A percentile compares a stretch with the other conserved stretches of the same genome.
Conservation (phyloP, 2,113 vertebrate species). For the Zosterops japonicus region DNA sequence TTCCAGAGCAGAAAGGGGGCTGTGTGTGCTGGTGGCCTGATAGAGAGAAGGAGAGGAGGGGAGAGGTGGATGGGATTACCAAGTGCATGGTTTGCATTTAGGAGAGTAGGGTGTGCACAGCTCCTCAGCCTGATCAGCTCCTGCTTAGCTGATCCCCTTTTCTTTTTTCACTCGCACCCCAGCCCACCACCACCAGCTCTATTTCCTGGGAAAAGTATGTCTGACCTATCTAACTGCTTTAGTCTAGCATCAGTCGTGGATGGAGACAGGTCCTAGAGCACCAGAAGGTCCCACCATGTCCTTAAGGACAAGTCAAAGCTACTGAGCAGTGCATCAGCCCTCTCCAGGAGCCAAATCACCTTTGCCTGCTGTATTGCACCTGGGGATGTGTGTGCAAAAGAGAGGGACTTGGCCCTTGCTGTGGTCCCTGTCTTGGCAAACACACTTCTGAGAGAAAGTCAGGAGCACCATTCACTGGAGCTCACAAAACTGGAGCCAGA, state of each 20-base stretch:
- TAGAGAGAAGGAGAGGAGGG: slow-evolving; percentile 35
- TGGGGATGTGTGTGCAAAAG: background rate
- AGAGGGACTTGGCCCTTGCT: background rate
- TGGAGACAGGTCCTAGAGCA: background rate
- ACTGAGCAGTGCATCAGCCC: background rate
- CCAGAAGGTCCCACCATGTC: background rate
- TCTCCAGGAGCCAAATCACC: background rate
- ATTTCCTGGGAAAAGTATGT: background rate
- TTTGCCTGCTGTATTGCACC: background rate
- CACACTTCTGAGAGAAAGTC: background rate
- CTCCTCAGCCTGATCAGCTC: background rate
- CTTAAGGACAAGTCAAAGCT: background rate
- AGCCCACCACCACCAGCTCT: background rate
- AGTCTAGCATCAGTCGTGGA: background rate
- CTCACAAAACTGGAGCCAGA: background rate
- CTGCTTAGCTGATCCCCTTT: background rate
- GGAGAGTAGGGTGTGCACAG: slow-evolving; percentile 6
- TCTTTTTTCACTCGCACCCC: background rate
- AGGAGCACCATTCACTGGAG: background rate
- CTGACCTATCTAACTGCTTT: background rate
- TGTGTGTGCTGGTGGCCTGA: slow-evolving; percentile 76
- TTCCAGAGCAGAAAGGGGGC: slow-evolving; percentile 80
- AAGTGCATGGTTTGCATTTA: slow-evolving; percentile 60
- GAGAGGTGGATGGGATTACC: slow-evolving; percentile 67
- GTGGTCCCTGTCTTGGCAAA: background rate